Conservation (phyloP, 1,140 invertebrate species). For the Formica exsecta region DNA sequence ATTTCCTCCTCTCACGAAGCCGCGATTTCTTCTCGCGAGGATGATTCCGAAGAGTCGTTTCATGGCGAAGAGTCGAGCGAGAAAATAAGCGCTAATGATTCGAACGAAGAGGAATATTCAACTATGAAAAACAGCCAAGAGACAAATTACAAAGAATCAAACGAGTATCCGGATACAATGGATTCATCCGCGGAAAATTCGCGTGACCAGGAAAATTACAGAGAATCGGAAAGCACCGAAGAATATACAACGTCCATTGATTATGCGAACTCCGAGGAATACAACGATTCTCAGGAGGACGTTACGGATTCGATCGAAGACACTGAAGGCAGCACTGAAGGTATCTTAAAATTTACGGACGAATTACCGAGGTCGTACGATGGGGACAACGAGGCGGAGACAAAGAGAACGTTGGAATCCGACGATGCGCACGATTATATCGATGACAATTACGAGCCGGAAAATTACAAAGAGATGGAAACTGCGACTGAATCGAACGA, state of each 20-base stretch:
- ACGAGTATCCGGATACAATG: conserved; percentile 59
- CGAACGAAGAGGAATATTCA: conserved; percentile 54
- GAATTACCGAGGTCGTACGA: conserved; percentile 82
- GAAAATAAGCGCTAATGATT: not conserved
- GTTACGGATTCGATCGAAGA: not conserved
- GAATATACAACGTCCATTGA: conserved; percentile 15
- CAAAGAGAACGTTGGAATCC: conserved; percentile 58
- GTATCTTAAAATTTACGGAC: conserved; percentile 85
- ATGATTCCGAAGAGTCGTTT: conserved; percentile 31
- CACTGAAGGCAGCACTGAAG: conserved; percentile 80
- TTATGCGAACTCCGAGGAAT: conserved; percentile 36
- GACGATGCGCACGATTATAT: conserved; percentile 84
- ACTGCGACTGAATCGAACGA: conserved; percentile 24
- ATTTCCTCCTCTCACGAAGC: not conserved
- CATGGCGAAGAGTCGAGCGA: not conserved
- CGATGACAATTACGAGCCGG: conserved; percentile 87
- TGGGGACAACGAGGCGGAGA: conserved; percentile 72
- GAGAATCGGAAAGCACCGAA: not conserved
- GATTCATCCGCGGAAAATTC: conserved; percentile 40
- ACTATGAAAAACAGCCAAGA: conserved; percentile 47
- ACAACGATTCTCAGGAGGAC: conserved; percentile 9
- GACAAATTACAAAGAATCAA: conserved; percentile 3
- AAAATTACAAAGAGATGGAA: conserved; percentile 77
- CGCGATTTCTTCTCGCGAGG: conserved; percentile 15
- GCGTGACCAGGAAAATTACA: conserved; percentile 21